These are phyloP conservation scores for Coenonympha glycerion DNA, from an alignment of 2,888 invertebrate genomes.

Conservation along the genomic window DNA sequence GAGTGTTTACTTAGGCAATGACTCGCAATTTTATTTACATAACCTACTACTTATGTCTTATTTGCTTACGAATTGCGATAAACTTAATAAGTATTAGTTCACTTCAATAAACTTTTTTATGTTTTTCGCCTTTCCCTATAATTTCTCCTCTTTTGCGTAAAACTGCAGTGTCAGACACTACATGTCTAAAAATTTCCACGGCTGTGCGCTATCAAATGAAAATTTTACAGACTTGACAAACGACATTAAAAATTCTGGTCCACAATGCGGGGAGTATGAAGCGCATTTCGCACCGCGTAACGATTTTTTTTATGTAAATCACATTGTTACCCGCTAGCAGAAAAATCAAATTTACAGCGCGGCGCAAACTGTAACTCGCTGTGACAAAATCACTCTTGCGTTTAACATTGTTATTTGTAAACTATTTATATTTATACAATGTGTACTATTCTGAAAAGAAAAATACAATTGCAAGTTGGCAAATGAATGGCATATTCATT, in stretches of 20 bases:
- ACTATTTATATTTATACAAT: background rate
- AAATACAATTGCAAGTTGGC: background rate
- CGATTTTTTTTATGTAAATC: conserved; percentile 6
- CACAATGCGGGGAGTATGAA: conserved; percentile 1
- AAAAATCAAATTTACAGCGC: conserved; percentile 12
- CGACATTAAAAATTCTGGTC: background rate
- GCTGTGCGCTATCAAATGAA: too few relatives aligned
- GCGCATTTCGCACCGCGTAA: background rate
- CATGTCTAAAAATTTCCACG: too few relatives aligned
- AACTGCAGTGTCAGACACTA: too few relatives aligned
- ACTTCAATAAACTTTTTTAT: too few relatives aligned
- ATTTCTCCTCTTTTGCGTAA: too few relatives aligned
- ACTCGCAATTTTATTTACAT: too few relatives aligned
- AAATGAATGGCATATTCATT: too few relatives aligned
- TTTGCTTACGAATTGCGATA: too few relatives aligned
- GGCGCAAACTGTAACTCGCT: background rate
- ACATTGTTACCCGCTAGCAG: conserved; percentile 10
- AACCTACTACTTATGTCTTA: too few relatives aligned
- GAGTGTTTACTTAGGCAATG: too few relatives aligned
- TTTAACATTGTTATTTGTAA: conserved; percentile 8
- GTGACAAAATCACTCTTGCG: conserved; percentile 5
- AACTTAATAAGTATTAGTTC: too few relatives aligned
- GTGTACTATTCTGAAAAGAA: background rate
- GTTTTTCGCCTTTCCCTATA: too few relatives aligned
- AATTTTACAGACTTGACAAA: background rate